Percentiles rank a stretch among this genome's conserved stretches.
These are phyloP conservation scores for Tor tambroides DNA, from an alignment of 2,113 vertebrate genomes.

Conservation along the genomic window DNA sequence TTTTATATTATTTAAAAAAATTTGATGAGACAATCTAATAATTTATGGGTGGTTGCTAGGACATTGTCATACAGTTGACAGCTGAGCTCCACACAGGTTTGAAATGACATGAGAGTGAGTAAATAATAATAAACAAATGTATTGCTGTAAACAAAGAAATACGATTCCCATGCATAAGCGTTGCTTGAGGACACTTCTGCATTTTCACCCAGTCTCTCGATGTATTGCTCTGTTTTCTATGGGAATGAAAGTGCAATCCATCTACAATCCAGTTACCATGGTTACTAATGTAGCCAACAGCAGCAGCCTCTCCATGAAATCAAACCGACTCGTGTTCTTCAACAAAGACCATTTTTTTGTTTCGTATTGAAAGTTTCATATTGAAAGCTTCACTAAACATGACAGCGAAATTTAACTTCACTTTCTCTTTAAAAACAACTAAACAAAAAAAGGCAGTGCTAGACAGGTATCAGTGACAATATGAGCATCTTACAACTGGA, in stretches of 20 bases:
- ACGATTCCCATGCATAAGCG: neutral
- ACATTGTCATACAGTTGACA: neutral
- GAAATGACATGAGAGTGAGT: neutral
- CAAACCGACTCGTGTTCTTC: slow-evolving; percentile 5
- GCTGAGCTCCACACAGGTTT: neutral
- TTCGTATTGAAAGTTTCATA: too few species aligned
- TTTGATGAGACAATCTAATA: too few species aligned
- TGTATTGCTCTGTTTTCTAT: slow-evolving; percentile 11
- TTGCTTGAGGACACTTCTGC: neutral
- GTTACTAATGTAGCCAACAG: slow-evolving; percentile 65
- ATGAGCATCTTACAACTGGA: neutral
- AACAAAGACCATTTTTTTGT: neutral
- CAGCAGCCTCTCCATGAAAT: slow-evolving; percentile 31
- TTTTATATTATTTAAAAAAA: too few species aligned
- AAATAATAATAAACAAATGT: neutral
- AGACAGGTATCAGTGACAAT: neutral
- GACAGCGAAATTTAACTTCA: neutral
- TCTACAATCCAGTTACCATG: slow-evolving; percentile 63
- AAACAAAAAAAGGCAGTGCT: neutral
- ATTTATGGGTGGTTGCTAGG: neutral
- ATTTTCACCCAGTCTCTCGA: neutral
- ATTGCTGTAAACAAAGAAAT: neutral
- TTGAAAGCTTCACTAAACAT: neutral
- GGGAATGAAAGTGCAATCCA: slow-evolving; percentile 64
- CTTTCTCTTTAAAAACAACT: neutral